A percentile compares a stretch with the other conserved stretches of the same genome.
Conservation (phyloP, 35 echinoderm and acorn worm species). For the Anneissia japonica region DNA sequence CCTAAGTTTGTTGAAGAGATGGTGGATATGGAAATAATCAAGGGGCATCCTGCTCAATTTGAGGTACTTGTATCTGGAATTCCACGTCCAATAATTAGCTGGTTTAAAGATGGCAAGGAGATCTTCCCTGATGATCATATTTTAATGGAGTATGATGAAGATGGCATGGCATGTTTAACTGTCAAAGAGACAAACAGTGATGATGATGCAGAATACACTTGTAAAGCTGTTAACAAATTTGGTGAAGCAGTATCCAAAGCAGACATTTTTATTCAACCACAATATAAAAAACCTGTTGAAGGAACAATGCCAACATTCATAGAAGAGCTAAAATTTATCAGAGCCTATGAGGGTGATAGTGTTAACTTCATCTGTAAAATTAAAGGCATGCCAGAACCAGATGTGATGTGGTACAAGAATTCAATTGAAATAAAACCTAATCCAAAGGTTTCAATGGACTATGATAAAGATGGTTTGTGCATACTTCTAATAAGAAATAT, state of each 20-base stretch:
- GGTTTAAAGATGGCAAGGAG: conserved; percentile 72
- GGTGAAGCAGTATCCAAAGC: conserved; percentile 83
- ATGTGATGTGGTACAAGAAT: conserved; percentile 87
- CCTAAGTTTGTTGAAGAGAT: conserved; percentile 92
- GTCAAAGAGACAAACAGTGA: conserved; percentile 65
- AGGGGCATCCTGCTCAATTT: conserved; percentile 78
- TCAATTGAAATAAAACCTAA: conserved; percentile 51
- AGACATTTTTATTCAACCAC: conserved; percentile 75
- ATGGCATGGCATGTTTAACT: conserved; percentile 66
- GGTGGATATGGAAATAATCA: conserved; percentile 91
- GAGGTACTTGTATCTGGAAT: conserved; percentile 88
- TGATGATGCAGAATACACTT: conserved; percentile 96
- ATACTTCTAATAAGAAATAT: conserved; percentile 72
- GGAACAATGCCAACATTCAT: conserved; percentile 64
- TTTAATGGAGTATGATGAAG: conserved; percentile 83
- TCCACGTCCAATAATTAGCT: conserved; percentile 65
- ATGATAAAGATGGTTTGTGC: conserved; percentile 60
- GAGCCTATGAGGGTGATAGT: conserved; percentile 56
- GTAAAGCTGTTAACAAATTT: conserved; percentile 79
- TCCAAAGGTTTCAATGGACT: conserved; percentile 67
- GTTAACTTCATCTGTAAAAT: conserved; percentile 74
- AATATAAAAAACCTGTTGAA: conserved; percentile 52
- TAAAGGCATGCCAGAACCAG: conserved; percentile 65
- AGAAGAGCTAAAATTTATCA: conserved; percentile 44
- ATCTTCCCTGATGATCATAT: conserved; percentile 72